Base-by-base conservation (phyloP, 2,888 invertebrate genomes). In the Patella caerulea region DNA sequence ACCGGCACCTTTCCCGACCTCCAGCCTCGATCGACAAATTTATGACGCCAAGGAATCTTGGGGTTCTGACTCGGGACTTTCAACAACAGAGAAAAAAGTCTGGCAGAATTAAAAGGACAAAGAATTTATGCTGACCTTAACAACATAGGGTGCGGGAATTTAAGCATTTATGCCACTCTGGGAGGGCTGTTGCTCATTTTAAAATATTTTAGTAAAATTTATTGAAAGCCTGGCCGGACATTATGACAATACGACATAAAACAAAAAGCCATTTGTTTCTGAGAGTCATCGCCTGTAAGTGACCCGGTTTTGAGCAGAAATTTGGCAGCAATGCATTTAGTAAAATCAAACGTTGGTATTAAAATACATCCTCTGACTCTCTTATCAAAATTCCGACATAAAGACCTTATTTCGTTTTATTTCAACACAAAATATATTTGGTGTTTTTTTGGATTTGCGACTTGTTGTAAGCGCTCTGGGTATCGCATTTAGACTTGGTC, bases 181-280 rank as follows among this genome's bases (percentile, higher is more conserved):
- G 65, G 65, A 65, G 65, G 65, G 65, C 65, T 65, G 65, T 19
- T 24, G 19, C 24, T 65, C 65, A 65, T 65, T 65, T 65, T 65
- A 24, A 65, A 65, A 65, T 65, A 12, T 65, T 65, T 65, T 65
- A 24, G 65, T 9, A 65, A 65, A 65, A 65, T 24, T 65, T 65
- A 24, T 65, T 65, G 24, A 65, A 65, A 65, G 65, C 65, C 65
- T 65, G 65, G 19, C 65, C 65, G 65, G 65, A 65, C 65, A 65
- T 65, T 65, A 65, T 65, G 65, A 65, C 65, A 65, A 65, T 65
- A 24, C 65, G 24, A 65, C 19, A 14, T 24, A 24, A 65, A 65
- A 65, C 65, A 65, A 65, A 65, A 65, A 24, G 24, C 65, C 17
- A 65, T 24, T 65, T 65, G 65, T 65, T 65, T 14, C n/a, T 24